Evolutionary conservation across 2,797 vertebrate species (phyloP), one percentile per base, ranked within the genome.

Genomic region (Knipowitschia caucasica): DNA sequence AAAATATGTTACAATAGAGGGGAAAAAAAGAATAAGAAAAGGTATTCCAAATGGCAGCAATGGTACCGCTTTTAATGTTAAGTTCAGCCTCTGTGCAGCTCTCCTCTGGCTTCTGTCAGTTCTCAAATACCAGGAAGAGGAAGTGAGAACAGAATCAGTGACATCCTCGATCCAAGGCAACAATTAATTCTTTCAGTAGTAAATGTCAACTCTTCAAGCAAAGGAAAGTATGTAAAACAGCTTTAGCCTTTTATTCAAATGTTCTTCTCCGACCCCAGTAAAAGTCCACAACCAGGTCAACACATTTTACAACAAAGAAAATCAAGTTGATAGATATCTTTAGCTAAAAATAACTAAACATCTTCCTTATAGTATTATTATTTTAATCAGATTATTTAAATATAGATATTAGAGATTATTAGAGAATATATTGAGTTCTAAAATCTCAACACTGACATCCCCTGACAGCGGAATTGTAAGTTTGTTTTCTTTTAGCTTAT

Each of bases 131-230:
- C 81, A 82, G 33, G 40, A 67, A 80, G 56, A 46, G 59, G 80
- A 80, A 65, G 42, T 44, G 65, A 61, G 73, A 77, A 80, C 70
- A 79, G 66, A 68, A 53, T 53, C 64, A 65, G 67, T 61, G 77
- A 75, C 84, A 80, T 72, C 65, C 64, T 74, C 64, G 59, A 83
- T 77, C 78, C 73, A 73, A 78, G 62, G 38, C 65, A 47, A 79
- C 82, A 88, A 88, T 89, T 88, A 87, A 71, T 74, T 82, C 62
- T 70, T 82, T 81, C 67, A 87, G 79, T 74, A 80, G 67, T 75
- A 69, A 77, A 80, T 82, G 83, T 82, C 64, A 39, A 47, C 65
- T 69, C 67, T 77, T 82, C 27, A 60, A 67, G 53, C 3, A 34
- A 67, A 45, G 53, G 59, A 56, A 60, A 77, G 70, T 77, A 75